phyloP scores from a whole-genome alignment of 2,113 vertebrate species.

The Lathamus discolor region DNA sequence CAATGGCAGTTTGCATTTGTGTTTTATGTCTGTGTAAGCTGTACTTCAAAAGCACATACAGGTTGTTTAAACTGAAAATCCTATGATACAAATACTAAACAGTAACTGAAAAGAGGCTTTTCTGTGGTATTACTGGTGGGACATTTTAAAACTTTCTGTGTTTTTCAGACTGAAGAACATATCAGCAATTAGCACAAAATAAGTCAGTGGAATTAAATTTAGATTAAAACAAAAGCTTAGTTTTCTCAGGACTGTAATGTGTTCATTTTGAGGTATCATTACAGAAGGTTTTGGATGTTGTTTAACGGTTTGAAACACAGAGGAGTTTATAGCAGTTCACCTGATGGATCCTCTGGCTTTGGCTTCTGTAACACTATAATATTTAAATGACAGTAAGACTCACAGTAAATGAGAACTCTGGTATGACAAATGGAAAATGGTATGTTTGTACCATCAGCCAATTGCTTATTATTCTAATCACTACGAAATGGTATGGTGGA shows the following conservation, averaged over 20 bases:
- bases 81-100: not conserved
- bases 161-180: not conserved
- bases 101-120: not conserved
- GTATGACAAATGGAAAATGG: slow-evolving; percentile 1
- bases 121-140: not conserved
- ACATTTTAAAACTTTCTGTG: not conserved
- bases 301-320: not conserved
- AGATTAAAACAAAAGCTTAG: not conserved
- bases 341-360: not conserved
- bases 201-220: not conserved
- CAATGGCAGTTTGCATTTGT: not conserved
- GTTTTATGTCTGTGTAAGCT: not conserved
- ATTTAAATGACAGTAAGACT: slow-evolving; percentile 16
- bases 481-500: not conserved
- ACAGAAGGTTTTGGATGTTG: not conserved
- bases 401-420: not conserved
- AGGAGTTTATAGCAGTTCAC: not conserved
- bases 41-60: not conserved
- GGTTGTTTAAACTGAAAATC: not conserved
- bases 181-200: not conserved
- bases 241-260: not conserved
- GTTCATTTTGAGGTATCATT: not conserved
- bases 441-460: not conserved
- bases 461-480: slow-evolving; percentile 19
- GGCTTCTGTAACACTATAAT: not conserved